phyloP scores from a whole-genome alignment of 2,888 invertebrate genomes.

The Homarus gammarus region DNA sequence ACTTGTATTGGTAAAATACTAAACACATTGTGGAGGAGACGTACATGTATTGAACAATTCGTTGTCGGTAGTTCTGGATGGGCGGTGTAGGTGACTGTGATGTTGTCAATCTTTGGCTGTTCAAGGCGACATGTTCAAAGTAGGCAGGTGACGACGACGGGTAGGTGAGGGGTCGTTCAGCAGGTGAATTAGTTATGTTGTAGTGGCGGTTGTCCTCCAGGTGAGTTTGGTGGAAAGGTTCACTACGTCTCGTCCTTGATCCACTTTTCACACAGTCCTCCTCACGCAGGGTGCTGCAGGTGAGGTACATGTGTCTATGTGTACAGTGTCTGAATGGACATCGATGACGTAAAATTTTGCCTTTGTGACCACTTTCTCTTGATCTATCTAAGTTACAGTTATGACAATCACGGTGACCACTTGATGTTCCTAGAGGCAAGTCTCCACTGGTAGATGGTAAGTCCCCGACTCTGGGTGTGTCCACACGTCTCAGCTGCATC shows the following conservation, averaged over 20 bases:
- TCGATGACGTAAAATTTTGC: neutral
- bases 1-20: no score
- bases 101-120: neutral
- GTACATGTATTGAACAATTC: slow-evolving; percentile 17
- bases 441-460: neutral
- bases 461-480: neutral
- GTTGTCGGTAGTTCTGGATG: slow-evolving; percentile 3
- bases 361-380: neutral
- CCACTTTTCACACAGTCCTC: neutral
- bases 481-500: neutral
- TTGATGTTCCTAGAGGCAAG: neutral
- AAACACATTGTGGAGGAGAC: no score
- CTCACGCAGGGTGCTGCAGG: neutral
- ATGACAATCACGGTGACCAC: neutral
- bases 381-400: neutral
- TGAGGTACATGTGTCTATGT: neutral
- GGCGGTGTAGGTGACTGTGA: neutral
- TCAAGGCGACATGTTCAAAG: neutral
- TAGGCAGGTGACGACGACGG: neutral
- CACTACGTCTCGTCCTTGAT: neutral
- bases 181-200: neutral
- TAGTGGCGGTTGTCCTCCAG: neutral
- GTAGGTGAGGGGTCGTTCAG: neutral
- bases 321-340: neutral
- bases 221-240: neutral